Evolutionary conservation across 2,797 vertebrate species (phyloP).

Genomic region (Sarcophilus harrisii): DNA sequence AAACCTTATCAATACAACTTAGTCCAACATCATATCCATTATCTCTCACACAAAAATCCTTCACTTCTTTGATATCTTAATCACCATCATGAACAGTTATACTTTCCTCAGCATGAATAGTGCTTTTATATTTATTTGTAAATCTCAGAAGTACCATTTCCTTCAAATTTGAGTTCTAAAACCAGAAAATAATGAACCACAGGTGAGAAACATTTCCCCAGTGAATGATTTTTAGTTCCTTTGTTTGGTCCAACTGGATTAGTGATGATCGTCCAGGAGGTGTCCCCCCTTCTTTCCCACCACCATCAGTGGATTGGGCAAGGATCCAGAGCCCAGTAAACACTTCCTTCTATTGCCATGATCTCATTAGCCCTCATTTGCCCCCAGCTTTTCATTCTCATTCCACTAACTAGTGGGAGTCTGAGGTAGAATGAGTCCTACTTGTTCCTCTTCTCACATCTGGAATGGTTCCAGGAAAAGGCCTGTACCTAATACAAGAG

Average conservation of each 20-base stretch:
- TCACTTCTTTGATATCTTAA: neutral
- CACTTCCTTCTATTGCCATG: neutral
- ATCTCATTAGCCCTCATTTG: neutral
- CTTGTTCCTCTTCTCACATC: neutral
- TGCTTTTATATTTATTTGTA: neutral
- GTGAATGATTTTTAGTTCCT: neutral
- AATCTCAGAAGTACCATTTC: neutral
- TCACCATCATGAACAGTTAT: neutral
- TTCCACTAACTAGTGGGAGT: neutral
- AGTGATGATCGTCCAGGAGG: neutral
- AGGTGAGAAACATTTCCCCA: neutral
- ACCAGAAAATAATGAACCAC: neutral
- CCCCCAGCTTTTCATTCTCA: neutral
- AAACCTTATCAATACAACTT: neutral
- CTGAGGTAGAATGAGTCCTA: neutral
- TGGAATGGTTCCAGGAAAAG: neutral
- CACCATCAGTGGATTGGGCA: neutral
- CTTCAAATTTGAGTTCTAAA: neutral
- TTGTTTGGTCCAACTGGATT: neutral
- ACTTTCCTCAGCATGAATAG: neutral
- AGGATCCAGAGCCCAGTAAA: neutral
- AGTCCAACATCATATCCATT: neutral
- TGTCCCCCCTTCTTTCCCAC: neutral
- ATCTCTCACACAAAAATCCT: neutral
- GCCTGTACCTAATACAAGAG: neutral